Conservation (phyloP, 2,113 vertebrate species). For the Chinchilla lanigera region DNA sequence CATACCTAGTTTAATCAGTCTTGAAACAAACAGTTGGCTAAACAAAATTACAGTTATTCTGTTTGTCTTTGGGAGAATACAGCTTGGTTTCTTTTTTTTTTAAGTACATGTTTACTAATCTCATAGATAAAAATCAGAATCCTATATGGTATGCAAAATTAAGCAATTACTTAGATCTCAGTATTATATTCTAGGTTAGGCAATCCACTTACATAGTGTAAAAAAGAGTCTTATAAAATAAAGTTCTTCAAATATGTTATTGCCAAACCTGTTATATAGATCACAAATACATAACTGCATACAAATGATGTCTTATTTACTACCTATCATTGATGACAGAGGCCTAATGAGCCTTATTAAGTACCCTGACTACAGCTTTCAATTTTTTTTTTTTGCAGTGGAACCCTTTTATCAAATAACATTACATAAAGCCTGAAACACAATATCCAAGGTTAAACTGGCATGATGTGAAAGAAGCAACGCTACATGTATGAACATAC, state of each 20-base stretch:
- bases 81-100: neutral
- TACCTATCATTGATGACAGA: neutral
- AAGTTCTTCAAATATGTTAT: neutral
- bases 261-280: neutral
- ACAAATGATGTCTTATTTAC: neutral
- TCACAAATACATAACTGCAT: neutral
- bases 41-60: neutral
- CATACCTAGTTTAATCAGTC: neutral
- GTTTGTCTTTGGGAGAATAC: slow-evolving; percentile 3
- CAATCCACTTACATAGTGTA: neutral
- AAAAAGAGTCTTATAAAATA: neutral
- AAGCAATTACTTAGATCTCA: neutral
- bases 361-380: neutral
- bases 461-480: neutral
- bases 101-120: neutral
- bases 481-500: rapidly evolving
- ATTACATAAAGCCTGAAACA: neutral
- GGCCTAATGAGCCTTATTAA: neutral
- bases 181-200: neutral
- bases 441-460: neutral
- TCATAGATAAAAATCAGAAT: neutral
- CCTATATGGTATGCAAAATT: neutral
- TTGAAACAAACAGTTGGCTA: neutral
- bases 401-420: neutral
- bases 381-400: neutral